These are phyloP conservation scores for Pampusana beccarii DNA, from an alignment of 2,113 vertebrate species.

Conservation along the genomic window DNA sequence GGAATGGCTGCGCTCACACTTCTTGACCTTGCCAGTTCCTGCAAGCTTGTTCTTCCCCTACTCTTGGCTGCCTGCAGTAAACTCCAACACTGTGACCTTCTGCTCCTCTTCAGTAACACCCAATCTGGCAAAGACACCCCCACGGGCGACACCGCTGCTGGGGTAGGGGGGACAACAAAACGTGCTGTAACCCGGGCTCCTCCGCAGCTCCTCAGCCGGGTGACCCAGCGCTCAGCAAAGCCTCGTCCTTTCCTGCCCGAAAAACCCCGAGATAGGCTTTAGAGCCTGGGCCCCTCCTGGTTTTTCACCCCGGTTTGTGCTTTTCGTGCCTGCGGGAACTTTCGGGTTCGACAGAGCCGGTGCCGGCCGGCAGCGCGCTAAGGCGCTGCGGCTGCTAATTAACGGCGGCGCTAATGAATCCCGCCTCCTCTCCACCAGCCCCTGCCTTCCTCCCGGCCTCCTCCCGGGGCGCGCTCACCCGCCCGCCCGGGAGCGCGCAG, in stretches of 20 bases:
- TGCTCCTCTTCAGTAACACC: neutral
- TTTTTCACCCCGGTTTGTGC: fast-evolving
- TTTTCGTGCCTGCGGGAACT: neutral
- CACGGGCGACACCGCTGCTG: fast-evolving
- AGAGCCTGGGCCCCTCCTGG: fast-evolving
- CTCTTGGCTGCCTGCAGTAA: no score
- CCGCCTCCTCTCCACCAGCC: neutral
- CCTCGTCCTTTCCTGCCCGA: neutral
- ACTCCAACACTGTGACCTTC: neutral
- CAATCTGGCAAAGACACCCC: neutral
- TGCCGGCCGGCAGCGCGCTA: neutral
- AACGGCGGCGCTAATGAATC: neutral
- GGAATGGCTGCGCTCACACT: neutral
- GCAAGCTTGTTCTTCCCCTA: neutral
- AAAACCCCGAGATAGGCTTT: neutral
- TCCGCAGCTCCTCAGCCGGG: no score
- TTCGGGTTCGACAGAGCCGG: neutral
- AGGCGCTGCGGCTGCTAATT: neutral
- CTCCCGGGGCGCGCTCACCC: neutral
- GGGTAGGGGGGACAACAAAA: fast-evolving
- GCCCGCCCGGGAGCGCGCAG: constrained; percentile 38
- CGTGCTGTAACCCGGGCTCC: no score
- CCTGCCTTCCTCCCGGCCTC: neutral
- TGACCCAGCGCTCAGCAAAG: fast-evolving
- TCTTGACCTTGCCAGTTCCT: neutral